These are phyloP conservation scores for Microplitis manilae DNA, from an alignment of 2,888 invertebrate genomes.

Conservation along the genomic window DNA sequence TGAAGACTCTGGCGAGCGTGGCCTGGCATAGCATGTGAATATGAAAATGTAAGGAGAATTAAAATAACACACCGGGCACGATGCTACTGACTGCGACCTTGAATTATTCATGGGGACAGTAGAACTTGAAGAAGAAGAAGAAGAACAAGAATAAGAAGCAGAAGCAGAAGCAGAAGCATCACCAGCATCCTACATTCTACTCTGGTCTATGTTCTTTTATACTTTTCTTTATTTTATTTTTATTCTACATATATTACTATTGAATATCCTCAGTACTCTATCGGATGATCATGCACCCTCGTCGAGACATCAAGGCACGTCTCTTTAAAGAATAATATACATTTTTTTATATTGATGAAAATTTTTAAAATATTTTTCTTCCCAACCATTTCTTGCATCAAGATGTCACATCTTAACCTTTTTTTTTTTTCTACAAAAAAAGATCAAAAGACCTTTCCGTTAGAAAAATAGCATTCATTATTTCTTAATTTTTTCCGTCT, in stretches of 20 bases:
- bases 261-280: not conserved
- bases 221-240: not conserved
- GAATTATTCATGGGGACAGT: slow-evolving; percentile 64
- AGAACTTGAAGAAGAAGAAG: not conserved
- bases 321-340: not conserved
- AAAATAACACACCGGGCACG: slow-evolving; percentile 66
- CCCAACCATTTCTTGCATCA: not conserved
- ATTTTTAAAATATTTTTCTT: not conserved
- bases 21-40: slow-evolving; percentile 56
- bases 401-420: not conserved
- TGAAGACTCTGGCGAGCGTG: slow-evolving; percentile 6
- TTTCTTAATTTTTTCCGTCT: not conserved
- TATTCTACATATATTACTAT: not conserved
- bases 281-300: not conserved
- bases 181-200: slow-evolving; percentile 1
- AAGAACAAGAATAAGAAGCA: slow-evolving; percentile 13
- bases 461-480: not conserved
- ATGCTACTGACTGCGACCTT: slow-evolving; percentile 53
- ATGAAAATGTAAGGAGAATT: slow-evolving; percentile 65
- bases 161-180: slow-evolving; percentile 5
- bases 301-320: not conserved
- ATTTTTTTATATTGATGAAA: not conserved
- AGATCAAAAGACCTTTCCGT: not conserved
- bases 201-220: not conserved
- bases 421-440: not conserved